A percentile compares a stretch with the other conserved stretches of the same genome.
Evolutionary conservation across 2,888 invertebrate species (phyloP).

Genomic region (Thera obeliscata): DNA sequence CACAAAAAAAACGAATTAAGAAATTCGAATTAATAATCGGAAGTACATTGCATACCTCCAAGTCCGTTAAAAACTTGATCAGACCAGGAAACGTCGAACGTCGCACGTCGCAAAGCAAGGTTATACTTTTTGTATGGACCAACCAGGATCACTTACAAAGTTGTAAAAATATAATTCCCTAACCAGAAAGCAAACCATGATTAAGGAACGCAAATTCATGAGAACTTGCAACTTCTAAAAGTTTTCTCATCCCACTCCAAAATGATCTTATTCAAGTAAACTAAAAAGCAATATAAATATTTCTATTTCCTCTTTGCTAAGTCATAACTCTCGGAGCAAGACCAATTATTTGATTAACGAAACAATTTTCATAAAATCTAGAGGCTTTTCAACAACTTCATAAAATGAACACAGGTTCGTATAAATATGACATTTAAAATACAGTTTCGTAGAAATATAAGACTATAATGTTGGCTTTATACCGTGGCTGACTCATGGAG

Average conservation of each 20-base stretch:
- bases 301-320: conserved; percentile 11
- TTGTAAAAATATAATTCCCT: not conserved
- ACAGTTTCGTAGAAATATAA: conserved; percentile 3
- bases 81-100: conserved; percentile 34
- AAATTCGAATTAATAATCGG: conserved; percentile 9
- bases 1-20: not conserved
- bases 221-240: not conserved
- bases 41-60: conserved; percentile 30
- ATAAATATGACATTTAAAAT: conserved; percentile 2
- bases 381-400: conserved; percentile 23
- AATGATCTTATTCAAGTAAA: conserved; percentile 9
- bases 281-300: conserved; percentile 12
- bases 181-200: not conserved
- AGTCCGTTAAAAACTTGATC: conserved; percentile 36
- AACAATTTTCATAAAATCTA: conserved; percentile 19
- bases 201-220: not conserved
- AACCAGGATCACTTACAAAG: conserved; percentile 20
- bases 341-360: conserved; percentile 26
- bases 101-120: conserved; percentile 33
- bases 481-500: not conserved
- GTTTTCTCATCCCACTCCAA: conserved; percentile 6
- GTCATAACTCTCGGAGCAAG: conserved; percentile 18
- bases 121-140: conserved; percentile 25
- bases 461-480: not conserved
- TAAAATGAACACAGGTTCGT: conserved; percentile 5